Percentiles rank a stretch among this genome's conserved stretches.
Evolutionary conservation across 2,888 invertebrate species (phyloP).

Genomic region (Agrypnus murinus): DNA sequence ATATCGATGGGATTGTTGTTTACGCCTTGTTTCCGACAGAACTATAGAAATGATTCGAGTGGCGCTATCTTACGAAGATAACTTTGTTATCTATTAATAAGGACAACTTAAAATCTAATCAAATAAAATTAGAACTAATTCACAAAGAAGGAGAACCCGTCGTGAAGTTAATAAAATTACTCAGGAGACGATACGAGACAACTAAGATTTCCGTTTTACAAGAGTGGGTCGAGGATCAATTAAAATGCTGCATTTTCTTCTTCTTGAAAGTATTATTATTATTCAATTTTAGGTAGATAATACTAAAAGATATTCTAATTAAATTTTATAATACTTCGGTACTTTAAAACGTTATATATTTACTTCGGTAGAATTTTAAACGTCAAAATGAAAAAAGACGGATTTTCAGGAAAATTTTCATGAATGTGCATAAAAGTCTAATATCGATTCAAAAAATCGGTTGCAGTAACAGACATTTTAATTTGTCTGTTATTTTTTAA

Average conservation of each 20-base stretch:
- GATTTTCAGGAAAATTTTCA: too few species aligned
- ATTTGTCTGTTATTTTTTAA: too few species aligned
- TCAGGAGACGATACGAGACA: too few species aligned
- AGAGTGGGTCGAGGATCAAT: not conserved
- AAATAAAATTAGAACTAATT: conserved; percentile 39
- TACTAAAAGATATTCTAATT: not conserved
- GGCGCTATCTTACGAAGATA: conserved; percentile 36
- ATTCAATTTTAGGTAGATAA: conserved; percentile 1
- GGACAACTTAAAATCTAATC: conserved; percentile 34
- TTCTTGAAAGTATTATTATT: too few species aligned
- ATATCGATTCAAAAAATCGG: too few species aligned
- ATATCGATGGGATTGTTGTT: conserved; percentile 53
- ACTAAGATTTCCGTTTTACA: not conserved
- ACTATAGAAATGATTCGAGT: conserved; percentile 30
- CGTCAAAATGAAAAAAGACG: too few species aligned
- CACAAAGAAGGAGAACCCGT: not conserved
- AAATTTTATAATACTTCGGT: too few species aligned
- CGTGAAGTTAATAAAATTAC: conserved; percentile 31
- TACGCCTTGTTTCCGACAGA: conserved; percentile 53
- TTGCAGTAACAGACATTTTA: too few species aligned
- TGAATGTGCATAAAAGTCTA: too few species aligned
- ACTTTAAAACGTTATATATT: too few species aligned
- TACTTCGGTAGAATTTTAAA: too few species aligned
- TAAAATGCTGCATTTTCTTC: not conserved
- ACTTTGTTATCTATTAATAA: conserved; percentile 39